A percentile compares a stretch with the other conserved stretches of the same genome.
Evolutionary conservation across 1,140 invertebrate genomes (phyloP).

Genomic region (Dryas iulia): DNA sequence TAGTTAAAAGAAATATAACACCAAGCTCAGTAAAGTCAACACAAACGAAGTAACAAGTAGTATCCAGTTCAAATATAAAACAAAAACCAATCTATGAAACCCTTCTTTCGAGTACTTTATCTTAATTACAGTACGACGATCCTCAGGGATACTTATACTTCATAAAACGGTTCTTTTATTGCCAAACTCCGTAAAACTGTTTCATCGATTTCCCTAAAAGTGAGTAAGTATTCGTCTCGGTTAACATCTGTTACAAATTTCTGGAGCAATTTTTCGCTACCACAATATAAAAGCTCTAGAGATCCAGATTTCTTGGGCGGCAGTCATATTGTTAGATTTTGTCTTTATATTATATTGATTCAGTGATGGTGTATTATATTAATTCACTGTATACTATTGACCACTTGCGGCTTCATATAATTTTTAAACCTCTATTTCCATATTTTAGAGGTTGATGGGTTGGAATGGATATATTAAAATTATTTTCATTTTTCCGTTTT

Average conservation of each 20-base stretch:
- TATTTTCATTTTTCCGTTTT: too few species aligned
- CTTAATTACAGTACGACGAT: constrained; percentile 18
- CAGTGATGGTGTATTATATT: too few species aligned
- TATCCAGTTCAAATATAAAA: too few species aligned
- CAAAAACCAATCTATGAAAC: background rate
- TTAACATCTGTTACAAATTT: constrained; percentile 28
- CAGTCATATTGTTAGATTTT: background rate
- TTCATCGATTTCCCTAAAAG: constrained; percentile 12
- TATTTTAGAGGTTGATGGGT: too few species aligned
- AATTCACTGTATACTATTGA: too few species aligned
- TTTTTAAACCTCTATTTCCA: too few species aligned
- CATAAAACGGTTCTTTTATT: constrained; percentile 17
- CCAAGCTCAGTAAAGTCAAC: too few species aligned
- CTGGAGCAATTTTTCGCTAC: constrained; percentile 12
- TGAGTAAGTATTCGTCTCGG: constrained; percentile 14
- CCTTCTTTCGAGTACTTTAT: background rate
- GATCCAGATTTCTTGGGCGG: background rate
- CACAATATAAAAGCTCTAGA: constrained; percentile 9
- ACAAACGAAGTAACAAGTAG: too few species aligned
- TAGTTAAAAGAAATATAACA: too few species aligned
- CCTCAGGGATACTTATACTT: constrained; percentile 1
- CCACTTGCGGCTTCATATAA: too few species aligned
- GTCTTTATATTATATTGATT: background rate
- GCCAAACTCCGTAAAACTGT: constrained; percentile 5
- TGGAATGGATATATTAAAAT: too few species aligned